Percentiles rank a stretch among this genome's conserved stretches.
phyloP scores from a whole-genome alignment of 1,140 invertebrate genomes.

The Macrostomum lignano region DNA sequence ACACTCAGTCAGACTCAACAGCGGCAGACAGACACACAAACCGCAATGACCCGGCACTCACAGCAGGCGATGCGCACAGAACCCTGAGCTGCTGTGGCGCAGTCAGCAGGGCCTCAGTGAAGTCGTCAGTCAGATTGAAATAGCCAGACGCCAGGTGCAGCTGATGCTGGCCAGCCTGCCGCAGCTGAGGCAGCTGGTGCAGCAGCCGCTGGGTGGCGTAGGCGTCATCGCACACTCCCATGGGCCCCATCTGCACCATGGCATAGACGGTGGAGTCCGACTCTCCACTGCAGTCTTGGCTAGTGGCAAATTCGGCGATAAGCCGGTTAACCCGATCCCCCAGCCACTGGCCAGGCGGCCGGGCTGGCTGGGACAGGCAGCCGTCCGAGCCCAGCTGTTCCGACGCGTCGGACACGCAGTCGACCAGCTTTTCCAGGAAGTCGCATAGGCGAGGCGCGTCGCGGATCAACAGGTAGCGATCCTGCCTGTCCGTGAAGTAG shows the following conservation, averaged over 20 bases:
- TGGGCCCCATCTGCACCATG: constrained; percentile 67
- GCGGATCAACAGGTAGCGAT: constrained; percentile 67
- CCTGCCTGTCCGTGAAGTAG: constrained; percentile 87
- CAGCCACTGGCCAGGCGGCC: no score
- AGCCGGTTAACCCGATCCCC: no score
- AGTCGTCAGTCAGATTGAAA: constrained; percentile 70
- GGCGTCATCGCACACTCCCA: constrained; percentile 53
- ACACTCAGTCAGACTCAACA: no score
- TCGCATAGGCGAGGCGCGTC: constrained; percentile 47
- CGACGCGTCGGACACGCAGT: no score
- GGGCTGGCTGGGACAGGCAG: no score
- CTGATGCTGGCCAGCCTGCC: constrained; percentile 12
- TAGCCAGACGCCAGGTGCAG: constrained; percentile 70
- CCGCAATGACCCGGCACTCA: no score
- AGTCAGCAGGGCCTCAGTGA: constrained; percentile 44
- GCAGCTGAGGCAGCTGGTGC: no score
- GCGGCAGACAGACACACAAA: no score
- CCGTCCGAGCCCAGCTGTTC: no score
- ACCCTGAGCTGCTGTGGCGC: constrained; percentile 5
- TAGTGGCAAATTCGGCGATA: constrained; percentile 28
- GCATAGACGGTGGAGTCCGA: constrained; percentile 82
- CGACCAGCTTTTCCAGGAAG: constrained; percentile 40
- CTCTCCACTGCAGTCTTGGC: constrained; percentile 3
- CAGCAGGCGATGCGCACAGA: constrained; percentile 30
- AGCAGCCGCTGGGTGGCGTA: constrained; percentile 42